Evolutionary conservation across 2,888 invertebrate species (phyloP).

Genomic region (Erpobdella octoculata): DNA sequence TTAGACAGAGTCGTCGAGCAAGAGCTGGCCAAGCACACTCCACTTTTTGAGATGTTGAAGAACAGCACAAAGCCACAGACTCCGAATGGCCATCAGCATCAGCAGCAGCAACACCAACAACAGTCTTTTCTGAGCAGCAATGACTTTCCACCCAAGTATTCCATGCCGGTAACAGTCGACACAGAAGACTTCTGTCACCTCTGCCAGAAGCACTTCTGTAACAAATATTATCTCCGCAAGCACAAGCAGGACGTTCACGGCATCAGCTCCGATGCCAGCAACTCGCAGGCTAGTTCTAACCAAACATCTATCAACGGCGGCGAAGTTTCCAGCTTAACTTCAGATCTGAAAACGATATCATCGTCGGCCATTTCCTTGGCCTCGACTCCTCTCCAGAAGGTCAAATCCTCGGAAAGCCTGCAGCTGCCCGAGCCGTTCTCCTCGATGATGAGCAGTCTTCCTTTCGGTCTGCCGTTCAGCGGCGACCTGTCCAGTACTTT

Average conservation of each 20-base stretch:
- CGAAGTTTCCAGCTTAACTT: neutral
- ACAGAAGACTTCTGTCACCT: conserved; percentile 53
- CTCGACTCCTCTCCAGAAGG: neutral
- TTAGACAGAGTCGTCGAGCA: neutral
- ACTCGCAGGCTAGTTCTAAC: no score
- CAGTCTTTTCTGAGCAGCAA: neutral
- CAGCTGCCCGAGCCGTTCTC: conserved; percentile 15
- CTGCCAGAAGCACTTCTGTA: conserved; percentile 54
- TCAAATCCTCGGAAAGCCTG: neutral
- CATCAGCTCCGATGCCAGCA: conserved; percentile 39
- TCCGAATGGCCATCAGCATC: conserved; percentile 28
- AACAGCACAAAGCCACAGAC: neutral
- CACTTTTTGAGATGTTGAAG: neutral
- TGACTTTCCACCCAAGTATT: neutral
- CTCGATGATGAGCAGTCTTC: conserved; percentile 15
- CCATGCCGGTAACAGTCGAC: conserved; percentile 33
- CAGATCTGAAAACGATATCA: neutral
- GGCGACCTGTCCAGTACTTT: neutral
- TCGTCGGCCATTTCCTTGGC: neutral
- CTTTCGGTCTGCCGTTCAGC: conserved; percentile 15
- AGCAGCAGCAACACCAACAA: conserved; percentile 11
- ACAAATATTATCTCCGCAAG: conserved; percentile 54
- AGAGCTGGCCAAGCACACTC: neutral
- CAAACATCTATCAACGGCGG: neutral
- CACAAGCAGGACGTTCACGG: conserved; percentile 54